These are phyloP conservation scores for Rhingia rostrata DNA, from an alignment of 2,888 invertebrate species.

Conservation along the genomic window DNA sequence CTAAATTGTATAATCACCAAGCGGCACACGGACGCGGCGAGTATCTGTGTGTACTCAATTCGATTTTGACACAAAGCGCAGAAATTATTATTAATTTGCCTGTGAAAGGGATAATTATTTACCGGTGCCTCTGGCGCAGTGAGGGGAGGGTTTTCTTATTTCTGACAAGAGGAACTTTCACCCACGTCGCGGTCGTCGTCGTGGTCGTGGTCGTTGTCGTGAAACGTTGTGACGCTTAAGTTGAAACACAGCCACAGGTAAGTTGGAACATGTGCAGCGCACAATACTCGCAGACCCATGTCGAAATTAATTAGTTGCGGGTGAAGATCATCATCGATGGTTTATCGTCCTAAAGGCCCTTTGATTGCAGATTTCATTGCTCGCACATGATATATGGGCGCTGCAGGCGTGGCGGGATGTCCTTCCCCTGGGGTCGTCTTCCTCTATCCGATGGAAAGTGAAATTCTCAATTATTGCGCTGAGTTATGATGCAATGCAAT, in stretches of 20 bases:
- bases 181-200: slow-evolving; percentile 17
- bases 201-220: not conserved
- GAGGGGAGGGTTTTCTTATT: slow-evolving; percentile 6
- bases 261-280: slow-evolving; percentile 40
- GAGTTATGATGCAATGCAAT: slow-evolving; percentile 67
- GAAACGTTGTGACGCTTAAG: slow-evolving; percentile 6
- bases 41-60: slow-evolving; percentile 48
- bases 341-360: slow-evolving; percentile 69
- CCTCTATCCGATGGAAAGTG: slow-evolving; percentile 59
- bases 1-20: slow-evolving; percentile 73
- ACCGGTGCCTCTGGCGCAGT: slow-evolving; percentile 15
- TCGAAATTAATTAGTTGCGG: slow-evolving; percentile 74
- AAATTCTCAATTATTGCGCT: slow-evolving; percentile 69
- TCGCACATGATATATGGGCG: slow-evolving; percentile 49
- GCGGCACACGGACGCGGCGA: slow-evolving; percentile 1
- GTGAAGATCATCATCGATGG: slow-evolving; percentile 74
- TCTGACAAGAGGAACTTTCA: slow-evolving; percentile 52
- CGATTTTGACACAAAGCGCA: slow-evolving; percentile 51
- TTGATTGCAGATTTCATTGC: slow-evolving; percentile 72
- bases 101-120: slow-evolving; percentile 67
- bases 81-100: slow-evolving; percentile 71
- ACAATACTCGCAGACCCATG: slow-evolving; percentile 38
- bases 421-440: slow-evolving; percentile 31
- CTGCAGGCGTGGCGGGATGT: slow-evolving; percentile 65
- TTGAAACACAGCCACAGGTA: slow-evolving; percentile 1